A percentile compares a stretch with the other conserved stretches of the same genome.
phyloP scores from a whole-genome alignment of 1,140 invertebrate species.

The Neodiprion virginianus region DNA sequence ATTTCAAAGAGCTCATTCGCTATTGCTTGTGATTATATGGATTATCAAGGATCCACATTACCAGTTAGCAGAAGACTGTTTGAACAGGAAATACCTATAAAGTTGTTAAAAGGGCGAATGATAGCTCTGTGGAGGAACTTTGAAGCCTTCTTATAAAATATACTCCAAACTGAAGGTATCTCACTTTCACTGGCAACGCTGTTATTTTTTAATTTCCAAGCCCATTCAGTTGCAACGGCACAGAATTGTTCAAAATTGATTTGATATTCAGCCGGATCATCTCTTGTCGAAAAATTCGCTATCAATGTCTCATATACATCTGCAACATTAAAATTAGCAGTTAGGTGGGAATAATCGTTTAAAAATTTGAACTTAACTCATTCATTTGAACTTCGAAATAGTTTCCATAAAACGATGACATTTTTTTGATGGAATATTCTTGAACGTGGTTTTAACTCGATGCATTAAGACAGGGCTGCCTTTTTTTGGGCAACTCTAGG shows the following conservation, averaged over 20 bases:
- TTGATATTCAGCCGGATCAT: constrained; percentile 46
- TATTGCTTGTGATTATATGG: too few relatives aligned
- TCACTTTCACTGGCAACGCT: constrained; percentile 62
- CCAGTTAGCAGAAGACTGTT: constrained; percentile 4
- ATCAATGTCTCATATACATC: constrained; percentile 49
- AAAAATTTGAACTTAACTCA: constrained; percentile 17
- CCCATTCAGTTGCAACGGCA: constrained; percentile 59
- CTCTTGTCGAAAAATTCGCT: constrained; percentile 44
- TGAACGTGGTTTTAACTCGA: too few relatives aligned
- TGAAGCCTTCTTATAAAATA: constrained; percentile 58
- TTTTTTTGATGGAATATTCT: too few relatives aligned
- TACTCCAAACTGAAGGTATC: constrained; percentile 60
- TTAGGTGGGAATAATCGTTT: constrained; percentile 15
- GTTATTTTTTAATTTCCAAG: constrained; percentile 51
- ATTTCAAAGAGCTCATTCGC: too few relatives aligned
- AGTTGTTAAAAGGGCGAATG: constrained; percentile 55
- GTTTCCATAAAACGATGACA: not conserved
- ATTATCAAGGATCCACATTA: not conserved
- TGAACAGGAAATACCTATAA: constrained; percentile 56
- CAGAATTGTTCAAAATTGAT: constrained; percentile 76
- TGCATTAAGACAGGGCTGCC: too few relatives aligned
- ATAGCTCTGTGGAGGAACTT: constrained; percentile 56
- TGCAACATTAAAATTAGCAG: constrained; percentile 35
- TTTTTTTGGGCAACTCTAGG: too few relatives aligned
- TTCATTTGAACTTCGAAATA: not conserved